Evolutionary conservation across 2,888 invertebrate species (phyloP).

Genomic region (Cactoblastis cactorum): DNA sequence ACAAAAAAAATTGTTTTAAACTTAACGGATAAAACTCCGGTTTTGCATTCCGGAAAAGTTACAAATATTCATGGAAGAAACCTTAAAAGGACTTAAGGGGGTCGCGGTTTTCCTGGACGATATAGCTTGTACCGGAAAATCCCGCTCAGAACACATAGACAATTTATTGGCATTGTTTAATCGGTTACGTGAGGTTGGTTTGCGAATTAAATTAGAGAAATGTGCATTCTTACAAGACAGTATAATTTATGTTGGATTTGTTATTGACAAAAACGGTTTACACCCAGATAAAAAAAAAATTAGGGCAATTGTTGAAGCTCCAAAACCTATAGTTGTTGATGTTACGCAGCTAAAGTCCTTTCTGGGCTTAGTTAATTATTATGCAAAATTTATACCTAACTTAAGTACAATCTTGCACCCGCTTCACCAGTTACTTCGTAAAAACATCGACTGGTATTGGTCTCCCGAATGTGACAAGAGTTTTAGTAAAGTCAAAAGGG

Average conservation of each 20-base stretch:
- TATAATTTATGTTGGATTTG: conserved; percentile 24
- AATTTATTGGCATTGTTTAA: neutral
- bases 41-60: conserved; percentile 26
- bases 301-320: conserved; percentile 18
- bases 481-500: conserved; percentile 17
- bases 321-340: conserved; percentile 15
- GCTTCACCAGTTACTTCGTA: conserved; percentile 20
- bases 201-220: conserved; percentile 22
- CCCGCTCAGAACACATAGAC: neutral
- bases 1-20: too few relatives aligned
- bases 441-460: conserved; percentile 20
- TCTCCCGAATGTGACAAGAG: conserved; percentile 16
- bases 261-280: conserved; percentile 22
- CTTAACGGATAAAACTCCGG: too few relatives aligned
- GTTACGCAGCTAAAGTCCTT: conserved; percentile 21
- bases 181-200: conserved; percentile 16
- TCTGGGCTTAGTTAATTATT: conserved; percentile 27
- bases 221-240: conserved; percentile 25
- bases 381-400: conserved; percentile 22
- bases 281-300: conserved; percentile 19
- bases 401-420: conserved; percentile 21
- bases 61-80: conserved; percentile 20
- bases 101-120: neutral
- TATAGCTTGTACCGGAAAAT: neutral
- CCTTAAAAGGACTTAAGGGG: conserved; percentile 16